Evolutionary conservation across 1,140 invertebrate species (phyloP), one percentile per base, ranked within the genome.

Genomic region (Drosophila nebulosa): DNA sequence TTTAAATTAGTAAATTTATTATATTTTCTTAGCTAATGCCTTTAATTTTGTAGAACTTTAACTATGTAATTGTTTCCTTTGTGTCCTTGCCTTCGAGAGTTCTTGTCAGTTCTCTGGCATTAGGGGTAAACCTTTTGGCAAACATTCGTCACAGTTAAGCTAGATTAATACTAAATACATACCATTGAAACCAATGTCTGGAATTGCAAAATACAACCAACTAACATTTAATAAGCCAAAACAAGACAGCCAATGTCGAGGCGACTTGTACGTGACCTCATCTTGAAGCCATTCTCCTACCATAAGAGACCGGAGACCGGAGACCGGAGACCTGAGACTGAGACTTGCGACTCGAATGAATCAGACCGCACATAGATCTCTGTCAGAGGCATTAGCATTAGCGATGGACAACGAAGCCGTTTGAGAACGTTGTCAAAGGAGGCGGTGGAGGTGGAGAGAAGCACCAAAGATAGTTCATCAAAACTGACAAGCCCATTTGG

Each of bases 401-500:
- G 72, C 64, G 64, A 65, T 58, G 71, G 65, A 74, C 74, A 65
- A 68, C 57, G 58, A 56, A 52, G 27, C 22, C 42, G 35, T 3
- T 46, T 46, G 24, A 18, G 26, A 30, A 30, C 27, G 27, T 30
- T 12, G 39, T 26, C 18, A 53, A 12, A 53, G 22, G 51, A 9
- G 52, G 12, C 2, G 32, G 10, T 0, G 32, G 35, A 2, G n/a
- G 36, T 4, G 4, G 36, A n/a, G n/a, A 7, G 56, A 30, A 55
- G 56, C 73, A 73, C 63, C 79, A 76, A 67, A 71, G 73, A 85
- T 88, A 88, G 81, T 86, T 88, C 78, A 86, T 86, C 81, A 86
- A 88, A 81, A 86, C 78, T 86, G 81, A 86, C 81, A 86, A 85
- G 74, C 81, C 81, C 79, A 83, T 83, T 85, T 70, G 65, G 74